Conservation (phyloP, 2,113 vertebrate genomes). For the Pogonocichla stellata region DNA sequence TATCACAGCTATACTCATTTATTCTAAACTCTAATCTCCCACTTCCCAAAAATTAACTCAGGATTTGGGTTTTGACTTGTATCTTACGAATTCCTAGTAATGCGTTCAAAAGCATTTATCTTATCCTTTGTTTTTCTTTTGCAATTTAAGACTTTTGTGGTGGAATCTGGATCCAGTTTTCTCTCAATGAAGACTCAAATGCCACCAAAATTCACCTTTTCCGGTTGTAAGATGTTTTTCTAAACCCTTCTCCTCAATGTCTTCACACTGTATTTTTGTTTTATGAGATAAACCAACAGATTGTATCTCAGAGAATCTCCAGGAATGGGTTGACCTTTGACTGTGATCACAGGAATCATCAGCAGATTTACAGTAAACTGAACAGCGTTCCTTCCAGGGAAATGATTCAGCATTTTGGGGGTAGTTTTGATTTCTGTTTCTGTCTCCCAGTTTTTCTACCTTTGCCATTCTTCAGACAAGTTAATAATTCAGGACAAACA, state of each 20-base stretch:
- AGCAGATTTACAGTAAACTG: neutral
- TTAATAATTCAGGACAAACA: neutral
- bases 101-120: neutral
- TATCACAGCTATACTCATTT: neutral
- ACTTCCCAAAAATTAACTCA: neutral
- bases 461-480: neutral
- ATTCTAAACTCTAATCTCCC: neutral
- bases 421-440: neutral
- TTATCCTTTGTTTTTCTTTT: neutral
- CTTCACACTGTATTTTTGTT: neutral
- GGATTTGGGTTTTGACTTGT: neutral
- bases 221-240: rapidly evolving
- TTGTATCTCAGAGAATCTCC: neutral
- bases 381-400: neutral
- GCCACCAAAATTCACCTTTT: neutral
- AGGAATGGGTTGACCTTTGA: neutral
- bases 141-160: neutral
- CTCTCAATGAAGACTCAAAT: neutral
- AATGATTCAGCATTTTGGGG: neutral
- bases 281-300: neutral
- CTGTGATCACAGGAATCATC: neutral
- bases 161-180: neutral
- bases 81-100: neutral
- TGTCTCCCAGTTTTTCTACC: neutral
- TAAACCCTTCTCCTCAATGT: neutral